phyloP scores from a whole-genome alignment of 2,113 vertebrate genomes.

The Plecotus auritus region DNA sequence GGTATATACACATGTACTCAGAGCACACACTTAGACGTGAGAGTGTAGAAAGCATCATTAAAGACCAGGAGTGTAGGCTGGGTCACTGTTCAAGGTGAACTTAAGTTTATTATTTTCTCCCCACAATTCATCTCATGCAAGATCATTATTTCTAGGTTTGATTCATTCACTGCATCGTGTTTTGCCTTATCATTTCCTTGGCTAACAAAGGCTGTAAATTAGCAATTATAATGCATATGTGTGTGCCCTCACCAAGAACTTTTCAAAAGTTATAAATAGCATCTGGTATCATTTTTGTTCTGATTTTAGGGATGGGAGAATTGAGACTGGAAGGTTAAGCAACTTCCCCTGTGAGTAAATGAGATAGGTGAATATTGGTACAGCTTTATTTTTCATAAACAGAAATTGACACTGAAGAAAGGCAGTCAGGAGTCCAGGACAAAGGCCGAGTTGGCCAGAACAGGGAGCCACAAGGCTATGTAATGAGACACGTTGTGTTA shows the following conservation, averaged over 20 bases:
- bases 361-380: not conserved
- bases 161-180: not conserved
- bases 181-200: not conserved
- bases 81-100: not conserved
- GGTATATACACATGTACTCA: not conserved
- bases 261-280: not conserved
- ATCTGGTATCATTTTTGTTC: not conserved
- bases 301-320: not conserved
- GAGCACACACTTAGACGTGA: not conserved
- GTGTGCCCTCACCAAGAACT: not conserved
- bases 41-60: not conserved
- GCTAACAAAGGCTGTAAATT: constrained; percentile 8
- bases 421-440: not conserved
- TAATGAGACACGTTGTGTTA: not conserved
- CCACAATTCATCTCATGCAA: not conserved
- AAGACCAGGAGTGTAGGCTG: not conserved
- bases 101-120: constrained; percentile 22
- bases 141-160: not conserved
- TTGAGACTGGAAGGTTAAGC: not conserved
- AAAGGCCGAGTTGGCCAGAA: not conserved
- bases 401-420: not conserved
- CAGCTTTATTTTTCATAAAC: constrained; percentile 20
- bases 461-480: not conserved
- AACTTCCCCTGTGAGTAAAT: not conserved
- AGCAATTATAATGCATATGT: not conserved